Evolutionary conservation across 2,797 vertebrate genomes (phyloP).

Genomic region (Urophycis tenuis): DNA sequence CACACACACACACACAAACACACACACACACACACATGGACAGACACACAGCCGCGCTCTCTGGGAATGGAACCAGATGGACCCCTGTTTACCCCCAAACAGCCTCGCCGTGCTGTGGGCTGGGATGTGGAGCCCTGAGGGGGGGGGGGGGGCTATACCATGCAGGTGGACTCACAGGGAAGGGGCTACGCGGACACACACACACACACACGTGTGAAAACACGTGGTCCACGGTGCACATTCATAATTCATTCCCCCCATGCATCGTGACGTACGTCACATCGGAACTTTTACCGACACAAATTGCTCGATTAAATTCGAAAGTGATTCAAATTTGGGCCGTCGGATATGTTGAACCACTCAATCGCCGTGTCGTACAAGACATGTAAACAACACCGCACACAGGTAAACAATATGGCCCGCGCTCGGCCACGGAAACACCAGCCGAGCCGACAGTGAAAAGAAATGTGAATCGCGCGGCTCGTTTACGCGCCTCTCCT

Average conservation of each 20-base stretch:
- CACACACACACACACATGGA: too few relatives aligned
- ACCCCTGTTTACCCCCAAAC: too few relatives aligned
- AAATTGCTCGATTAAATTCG: not conserved
- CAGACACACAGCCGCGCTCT: too few relatives aligned
- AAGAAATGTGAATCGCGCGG: not conserved
- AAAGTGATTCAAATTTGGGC: not conserved
- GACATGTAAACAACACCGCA: not conserved
- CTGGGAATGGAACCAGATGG: too few relatives aligned
- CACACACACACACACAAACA: too few relatives aligned
- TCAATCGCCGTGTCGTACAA: not conserved
- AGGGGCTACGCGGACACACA: not conserved
- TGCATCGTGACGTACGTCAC: not conserved
- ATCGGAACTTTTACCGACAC: not conserved
- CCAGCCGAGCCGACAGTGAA: not conserved
- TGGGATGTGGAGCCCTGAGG: not conserved
- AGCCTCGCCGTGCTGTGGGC: too few relatives aligned
- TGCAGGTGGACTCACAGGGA: not conserved
- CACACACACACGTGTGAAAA: not conserved
- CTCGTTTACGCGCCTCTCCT: not conserved
- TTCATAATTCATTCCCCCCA: not conserved
- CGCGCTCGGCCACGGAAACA: not conserved
- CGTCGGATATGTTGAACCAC: not conserved
- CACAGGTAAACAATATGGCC: not conserved
- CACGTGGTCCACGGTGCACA: not conserved
- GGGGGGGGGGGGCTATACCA: too few relatives aligned